Conservation (phyloP, 2,888 invertebrate genomes). For the Volucella inflata region DNA sequence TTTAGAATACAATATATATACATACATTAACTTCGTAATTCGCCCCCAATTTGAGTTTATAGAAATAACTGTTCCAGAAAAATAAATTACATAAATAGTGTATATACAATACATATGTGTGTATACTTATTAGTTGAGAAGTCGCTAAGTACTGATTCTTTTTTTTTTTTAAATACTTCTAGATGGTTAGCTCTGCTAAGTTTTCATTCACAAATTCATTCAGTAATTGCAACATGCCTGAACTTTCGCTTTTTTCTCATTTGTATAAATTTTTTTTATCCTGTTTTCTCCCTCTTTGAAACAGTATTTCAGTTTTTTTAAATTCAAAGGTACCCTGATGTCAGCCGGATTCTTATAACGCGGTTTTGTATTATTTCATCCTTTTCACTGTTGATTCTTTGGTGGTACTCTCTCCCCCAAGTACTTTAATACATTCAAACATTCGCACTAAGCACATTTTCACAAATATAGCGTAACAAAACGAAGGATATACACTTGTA, state of each 20-base stretch:
- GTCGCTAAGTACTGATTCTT: too few species aligned
- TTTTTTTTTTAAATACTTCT: too few species aligned
- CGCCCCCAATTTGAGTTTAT: too few species aligned
- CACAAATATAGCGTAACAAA: slow-evolving; percentile 37
- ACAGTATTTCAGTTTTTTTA: too few species aligned
- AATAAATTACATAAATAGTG: too few species aligned
- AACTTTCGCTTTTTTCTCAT: slow-evolving; percentile 61
- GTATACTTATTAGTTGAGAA: too few species aligned
- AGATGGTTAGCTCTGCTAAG: too few species aligned
- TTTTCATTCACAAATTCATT: slow-evolving; percentile 59
- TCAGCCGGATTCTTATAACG: slow-evolving; percentile 64
- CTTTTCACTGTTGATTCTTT: slow-evolving; percentile 67
- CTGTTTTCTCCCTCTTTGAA: background rate
- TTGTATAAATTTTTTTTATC: slow-evolving; percentile 56
- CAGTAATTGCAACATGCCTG: slow-evolving; percentile 54
- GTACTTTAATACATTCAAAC: slow-evolving; percentile 41
- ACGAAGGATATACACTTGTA: slow-evolving; percentile 48
- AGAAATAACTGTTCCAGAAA: too few species aligned
- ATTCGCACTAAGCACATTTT: slow-evolving; percentile 10
- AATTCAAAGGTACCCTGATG: slow-evolving; percentile 3
- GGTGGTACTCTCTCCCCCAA: slow-evolving; percentile 54
- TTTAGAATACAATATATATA: too few species aligned
- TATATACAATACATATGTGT: too few species aligned
- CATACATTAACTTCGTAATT: too few species aligned
- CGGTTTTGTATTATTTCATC: slow-evolving; percentile 55